Conservation (phyloP, 2,797 vertebrate genomes). For the Cynodonichthys magdalenae region DNA sequence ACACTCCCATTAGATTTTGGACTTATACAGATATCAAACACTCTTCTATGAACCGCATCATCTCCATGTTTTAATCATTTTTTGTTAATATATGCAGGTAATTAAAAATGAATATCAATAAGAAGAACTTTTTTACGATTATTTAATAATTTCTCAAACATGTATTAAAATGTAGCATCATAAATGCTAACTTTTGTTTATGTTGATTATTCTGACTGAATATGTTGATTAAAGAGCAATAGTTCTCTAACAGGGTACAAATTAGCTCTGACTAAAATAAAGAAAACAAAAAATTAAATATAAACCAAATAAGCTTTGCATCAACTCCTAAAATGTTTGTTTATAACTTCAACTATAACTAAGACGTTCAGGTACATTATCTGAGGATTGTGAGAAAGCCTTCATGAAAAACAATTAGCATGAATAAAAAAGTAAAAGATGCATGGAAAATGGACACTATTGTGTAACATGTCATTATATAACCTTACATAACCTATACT, state of each 20-base stretch:
- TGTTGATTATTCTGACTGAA: too few relatives aligned
- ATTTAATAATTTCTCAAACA: too few relatives aligned
- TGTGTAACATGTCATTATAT: slow-evolving; percentile 17
- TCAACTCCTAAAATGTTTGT: not conserved
- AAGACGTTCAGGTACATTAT: not conserved
- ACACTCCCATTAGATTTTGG: too few relatives aligned
- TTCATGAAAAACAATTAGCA: slow-evolving; percentile 14
- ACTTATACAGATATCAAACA: too few relatives aligned
- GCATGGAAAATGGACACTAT: not conserved
- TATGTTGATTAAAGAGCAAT: slow-evolving; percentile 59
- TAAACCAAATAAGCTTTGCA: too few relatives aligned
- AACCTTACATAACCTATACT: slow-evolving; percentile 24
- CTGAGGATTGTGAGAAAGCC: not conserved
- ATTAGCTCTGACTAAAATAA: slow-evolving; percentile 52
- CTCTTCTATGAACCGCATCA: too few relatives aligned
- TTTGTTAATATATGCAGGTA: too few relatives aligned
- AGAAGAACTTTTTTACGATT: too few relatives aligned
- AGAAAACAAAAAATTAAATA: slow-evolving; percentile 17
- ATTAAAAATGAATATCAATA: too few relatives aligned
- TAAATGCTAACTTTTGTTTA: too few relatives aligned
- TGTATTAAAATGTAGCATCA: too few relatives aligned
- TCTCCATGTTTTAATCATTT: too few relatives aligned
- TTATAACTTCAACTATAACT: not conserved
- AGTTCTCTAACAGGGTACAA: slow-evolving; percentile 60
- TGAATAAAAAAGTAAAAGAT: not conserved